Percentiles rank a stretch among this genome's conserved stretches.
These are phyloP conservation scores for Eledona agricola DNA, from an alignment of 2,888 invertebrate species.

Conservation along the genomic window DNA sequence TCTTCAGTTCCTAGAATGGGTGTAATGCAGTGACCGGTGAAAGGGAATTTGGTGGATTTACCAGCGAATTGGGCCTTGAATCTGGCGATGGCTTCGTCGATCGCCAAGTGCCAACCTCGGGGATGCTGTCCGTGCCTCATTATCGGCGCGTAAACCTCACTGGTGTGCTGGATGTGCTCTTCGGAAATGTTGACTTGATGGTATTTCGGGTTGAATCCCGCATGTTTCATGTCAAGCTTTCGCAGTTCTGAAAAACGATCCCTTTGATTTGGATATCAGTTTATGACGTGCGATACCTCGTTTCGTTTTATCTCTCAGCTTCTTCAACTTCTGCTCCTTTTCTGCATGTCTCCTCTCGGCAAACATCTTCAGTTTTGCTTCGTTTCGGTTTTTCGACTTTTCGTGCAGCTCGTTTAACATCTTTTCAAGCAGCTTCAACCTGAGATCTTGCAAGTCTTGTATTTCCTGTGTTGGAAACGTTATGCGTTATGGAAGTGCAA, in stretches of 20 bases:
- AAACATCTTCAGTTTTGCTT: slow-evolving; percentile 65
- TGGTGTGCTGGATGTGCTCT: slow-evolving; percentile 67
- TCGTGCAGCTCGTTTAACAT: slow-evolving; percentile 67
- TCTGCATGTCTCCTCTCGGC: slow-evolving; percentile 66
- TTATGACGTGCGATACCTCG: too few relatives aligned
- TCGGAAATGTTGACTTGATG: slow-evolving; percentile 62
- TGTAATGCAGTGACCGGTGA: slow-evolving; percentile 1
- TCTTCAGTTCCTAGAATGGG: slow-evolving; percentile 63
- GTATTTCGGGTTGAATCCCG: slow-evolving; percentile 55
- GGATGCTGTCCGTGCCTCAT: slow-evolving; percentile 74
- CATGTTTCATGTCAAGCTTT: slow-evolving; percentile 62
- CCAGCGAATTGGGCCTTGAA: slow-evolving; percentile 57
- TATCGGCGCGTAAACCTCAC: slow-evolving; percentile 71
- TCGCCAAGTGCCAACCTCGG: slow-evolving; percentile 67
- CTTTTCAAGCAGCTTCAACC: slow-evolving; percentile 75
- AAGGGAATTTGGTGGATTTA: too few relatives aligned
- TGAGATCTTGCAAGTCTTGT: slow-evolving; percentile 73
- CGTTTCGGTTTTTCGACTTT: slow-evolving; percentile 61
- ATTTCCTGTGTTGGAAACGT: too few relatives aligned
- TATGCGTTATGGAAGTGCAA: too few relatives aligned
- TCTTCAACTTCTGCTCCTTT: slow-evolving; percentile 66
- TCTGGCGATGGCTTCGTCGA: slow-evolving; percentile 56
- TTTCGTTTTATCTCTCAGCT: slow-evolving; percentile 66
- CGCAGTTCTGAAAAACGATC: slow-evolving; percentile 61
- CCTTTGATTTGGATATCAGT: too few relatives aligned